Base-by-base conservation (phyloP, 2,113 vertebrate species). In the Ailurus styani region DNA sequence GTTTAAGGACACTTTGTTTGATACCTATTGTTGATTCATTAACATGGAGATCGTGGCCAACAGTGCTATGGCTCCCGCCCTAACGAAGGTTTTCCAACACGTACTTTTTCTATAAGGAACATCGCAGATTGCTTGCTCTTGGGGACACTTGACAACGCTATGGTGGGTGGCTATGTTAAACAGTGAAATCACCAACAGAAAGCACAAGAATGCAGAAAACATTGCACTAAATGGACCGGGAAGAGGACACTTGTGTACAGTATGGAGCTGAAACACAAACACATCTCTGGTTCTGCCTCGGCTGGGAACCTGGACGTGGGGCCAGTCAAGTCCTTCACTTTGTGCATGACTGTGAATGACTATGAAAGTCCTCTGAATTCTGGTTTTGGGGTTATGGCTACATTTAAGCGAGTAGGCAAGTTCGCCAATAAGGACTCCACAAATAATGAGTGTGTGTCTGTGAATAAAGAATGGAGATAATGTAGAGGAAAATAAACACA, bases 311-410 rank as follows among this genome's bases (percentile, higher is more conserved):
- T 2, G 5, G 40, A 8, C 0, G 7, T n/a, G 42, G 34, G 21
- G 2, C 0, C 1, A 0, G 18, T 4, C 3, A 0, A 14, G 0
- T 1, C n/a, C 66, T 3, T n/a, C 20, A 11, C 42, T 42, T n/a
- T 7, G 31, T 18, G 34, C 6, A 0, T 15, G 37, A 31, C 40
- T 50, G 45, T 42, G 79, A 47, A 62, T 2, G 34, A 40, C 54
- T 1, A 8, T 25, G 52, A 25, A 25, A 42, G 40, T 9, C 0
- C 45, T 3, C 1, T 0, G 40, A 27, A 27, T 3, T 1, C 1
- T 23, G 47, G 37, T 68, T 78, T 68, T 13, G 31, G 54, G 50
- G 66, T 84, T 66, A 66, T 29, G 40, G 18, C 42, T 8, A 11
- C 20, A 8, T 52, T 57, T 78, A 14, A 40, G 52, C 6, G 2